Conservation (phyloP, 92 coral and sea anemone genomes). For the Palythoa heliodiscus region DNA sequence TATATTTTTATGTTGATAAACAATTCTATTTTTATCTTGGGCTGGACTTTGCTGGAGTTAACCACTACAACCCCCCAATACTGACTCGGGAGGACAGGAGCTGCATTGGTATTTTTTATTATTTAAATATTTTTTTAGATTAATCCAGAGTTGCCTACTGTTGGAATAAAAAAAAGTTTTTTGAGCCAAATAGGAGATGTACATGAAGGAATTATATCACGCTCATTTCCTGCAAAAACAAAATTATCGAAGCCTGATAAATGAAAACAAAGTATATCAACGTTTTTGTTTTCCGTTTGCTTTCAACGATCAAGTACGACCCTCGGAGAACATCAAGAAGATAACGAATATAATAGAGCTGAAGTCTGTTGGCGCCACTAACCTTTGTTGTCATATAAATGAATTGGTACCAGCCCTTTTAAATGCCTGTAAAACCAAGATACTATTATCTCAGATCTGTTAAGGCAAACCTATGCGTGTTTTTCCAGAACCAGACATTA, state of each 20-base stretch:
- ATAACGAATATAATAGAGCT: neutral
- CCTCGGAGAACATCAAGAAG: neutral
- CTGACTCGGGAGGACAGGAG: no score
- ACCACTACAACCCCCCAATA: neutral
- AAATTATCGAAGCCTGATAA: neutral
- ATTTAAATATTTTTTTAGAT: neutral
- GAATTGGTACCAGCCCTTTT: neutral
- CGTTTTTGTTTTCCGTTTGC: neutral
- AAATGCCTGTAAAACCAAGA: constrained; percentile 9
- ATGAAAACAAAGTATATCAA: constrained; percentile 5
- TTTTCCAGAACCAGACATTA: neutral
- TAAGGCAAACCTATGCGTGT: neutral
- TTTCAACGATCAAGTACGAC: neutral
- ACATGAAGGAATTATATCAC: neutral
- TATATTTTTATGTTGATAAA: no score
- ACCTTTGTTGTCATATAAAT: neutral
- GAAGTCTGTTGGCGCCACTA: constrained; percentile 25
- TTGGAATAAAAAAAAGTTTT: neutral
- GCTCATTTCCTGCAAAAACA: neutral
- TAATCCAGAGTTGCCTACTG: neutral
- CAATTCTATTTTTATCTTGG: no score
- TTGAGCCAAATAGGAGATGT: neutral
- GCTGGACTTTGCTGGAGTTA: neutral
- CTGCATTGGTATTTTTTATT: neutral
- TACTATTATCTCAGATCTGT: neutral